These are phyloP conservation scores for Chrysotoxum bicinctum DNA, from an alignment of 2,888 invertebrate genomes.

Conservation along the genomic window DNA sequence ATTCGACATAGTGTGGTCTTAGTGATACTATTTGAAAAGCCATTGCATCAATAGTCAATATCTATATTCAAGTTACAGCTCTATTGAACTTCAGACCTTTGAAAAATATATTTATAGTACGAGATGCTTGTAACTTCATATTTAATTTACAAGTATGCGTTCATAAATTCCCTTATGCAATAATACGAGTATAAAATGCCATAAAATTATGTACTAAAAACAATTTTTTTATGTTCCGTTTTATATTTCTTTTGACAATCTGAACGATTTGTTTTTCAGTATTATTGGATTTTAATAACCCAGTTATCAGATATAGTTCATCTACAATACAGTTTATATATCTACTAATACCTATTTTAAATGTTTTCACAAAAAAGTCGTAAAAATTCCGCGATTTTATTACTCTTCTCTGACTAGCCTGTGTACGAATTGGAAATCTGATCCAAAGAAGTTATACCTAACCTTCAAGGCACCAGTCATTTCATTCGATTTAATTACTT, in stretches of 20 bases:
- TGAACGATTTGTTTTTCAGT: constrained; percentile 67
- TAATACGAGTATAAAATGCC: constrained; percentile 15
- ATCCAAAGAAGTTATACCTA: constrained; percentile 49
- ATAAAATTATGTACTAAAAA: constrained; percentile 46
- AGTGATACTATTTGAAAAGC: too few species aligned
- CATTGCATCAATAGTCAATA: too few species aligned
- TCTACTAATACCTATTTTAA: constrained; percentile 5
- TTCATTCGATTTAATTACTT: constrained; percentile 53
- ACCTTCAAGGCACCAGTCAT: constrained; percentile 5
- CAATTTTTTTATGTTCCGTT: constrained; percentile 54
- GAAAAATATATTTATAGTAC: too few species aligned
- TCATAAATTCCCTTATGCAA: constrained; percentile 29
- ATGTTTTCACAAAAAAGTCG: constrained; percentile 52
- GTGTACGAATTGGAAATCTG: constrained; percentile 1
- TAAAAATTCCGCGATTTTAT: constrained; percentile 70
- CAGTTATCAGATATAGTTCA: constrained; percentile 26
- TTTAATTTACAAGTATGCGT: neutral
- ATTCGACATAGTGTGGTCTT: too few species aligned
- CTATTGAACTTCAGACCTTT: too few species aligned
- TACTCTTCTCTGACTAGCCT: constrained; percentile 42
- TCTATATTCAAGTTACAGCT: too few species aligned
- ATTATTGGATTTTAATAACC: constrained; percentile 66
- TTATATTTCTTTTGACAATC: constrained; percentile 71
- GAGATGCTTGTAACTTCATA: neutral
- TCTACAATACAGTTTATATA: constrained; percentile 6